phyloP scores from a whole-genome alignment of 2,113 vertebrate species.

The Peromyscus californicus region DNA sequence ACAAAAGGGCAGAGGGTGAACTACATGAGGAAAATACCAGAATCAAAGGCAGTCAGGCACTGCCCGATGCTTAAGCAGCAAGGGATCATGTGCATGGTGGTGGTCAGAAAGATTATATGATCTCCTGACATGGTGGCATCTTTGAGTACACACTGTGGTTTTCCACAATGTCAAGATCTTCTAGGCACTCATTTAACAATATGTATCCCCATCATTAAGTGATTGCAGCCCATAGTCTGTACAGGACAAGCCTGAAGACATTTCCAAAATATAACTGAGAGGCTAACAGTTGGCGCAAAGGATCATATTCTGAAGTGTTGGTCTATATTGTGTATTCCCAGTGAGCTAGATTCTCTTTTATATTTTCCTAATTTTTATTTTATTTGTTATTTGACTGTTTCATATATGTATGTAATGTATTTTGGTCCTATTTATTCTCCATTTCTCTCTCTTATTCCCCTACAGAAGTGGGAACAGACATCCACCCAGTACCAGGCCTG shows the following conservation, averaged over 20 bases:
- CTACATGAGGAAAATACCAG: background rate
- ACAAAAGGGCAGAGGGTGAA: background rate
- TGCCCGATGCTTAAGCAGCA: background rate
- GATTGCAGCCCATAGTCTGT: no score
- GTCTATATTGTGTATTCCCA: accelerated
- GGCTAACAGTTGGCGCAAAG: background rate
- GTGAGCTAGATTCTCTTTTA: background rate
- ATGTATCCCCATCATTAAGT: no score
- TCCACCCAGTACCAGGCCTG: background rate
- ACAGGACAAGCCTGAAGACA: background rate
- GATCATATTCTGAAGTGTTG: background rate
- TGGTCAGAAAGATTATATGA: background rate
- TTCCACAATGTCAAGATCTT: background rate
- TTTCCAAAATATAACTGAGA: background rate
- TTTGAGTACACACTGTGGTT: no score
- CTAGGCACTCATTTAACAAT: background rate
- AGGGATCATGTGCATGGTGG: no score
- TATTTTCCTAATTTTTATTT: background rate
- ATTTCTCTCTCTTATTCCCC: background rate
- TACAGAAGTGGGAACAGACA: background rate
- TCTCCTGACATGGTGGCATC: background rate
- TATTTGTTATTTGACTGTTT: background rate
- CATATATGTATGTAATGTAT: background rate
- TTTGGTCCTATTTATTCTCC: background rate
- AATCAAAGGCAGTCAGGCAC: background rate